A percentile compares a stretch with the other conserved stretches of the same genome.
Conservation (phyloP, 2,888 invertebrate species). For the Lucinisca nassula region DNA sequence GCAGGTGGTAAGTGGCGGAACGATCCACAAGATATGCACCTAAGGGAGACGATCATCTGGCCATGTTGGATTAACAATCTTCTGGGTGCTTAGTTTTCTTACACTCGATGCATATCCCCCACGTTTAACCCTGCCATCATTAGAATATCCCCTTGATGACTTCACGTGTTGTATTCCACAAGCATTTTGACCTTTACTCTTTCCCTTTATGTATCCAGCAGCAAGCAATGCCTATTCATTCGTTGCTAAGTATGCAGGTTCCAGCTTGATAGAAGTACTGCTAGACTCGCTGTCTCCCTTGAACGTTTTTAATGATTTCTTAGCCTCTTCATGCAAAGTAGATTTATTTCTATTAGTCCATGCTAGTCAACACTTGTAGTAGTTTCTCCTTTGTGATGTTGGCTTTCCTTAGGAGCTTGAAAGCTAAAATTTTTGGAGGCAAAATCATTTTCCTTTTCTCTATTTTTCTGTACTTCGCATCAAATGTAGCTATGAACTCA, state of each 20-base stretch:
- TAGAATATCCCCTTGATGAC: neutral
- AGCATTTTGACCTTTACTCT: constrained; percentile 36
- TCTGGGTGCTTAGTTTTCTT: too few relatives aligned
- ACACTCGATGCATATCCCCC: neutral
- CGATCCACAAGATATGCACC: constrained; percentile 26
- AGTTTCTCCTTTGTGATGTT: constrained; percentile 59
- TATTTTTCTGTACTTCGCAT: constrained; percentile 60
- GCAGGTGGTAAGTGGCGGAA: constrained; percentile 24
- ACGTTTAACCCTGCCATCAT: neutral
- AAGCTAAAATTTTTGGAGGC: constrained; percentile 67
- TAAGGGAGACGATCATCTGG: constrained; percentile 10
- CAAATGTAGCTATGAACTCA: constrained; percentile 56
- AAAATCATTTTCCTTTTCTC: constrained; percentile 67
- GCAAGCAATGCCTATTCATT: constrained; percentile 53
- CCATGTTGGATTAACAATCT: constrained; percentile 19
- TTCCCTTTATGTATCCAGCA: constrained; percentile 4
- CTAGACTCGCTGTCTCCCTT: constrained; percentile 31
- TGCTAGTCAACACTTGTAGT: constrained; percentile 62
- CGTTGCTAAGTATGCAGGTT: neutral
- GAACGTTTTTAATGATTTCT: constrained; percentile 51
- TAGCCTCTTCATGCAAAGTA: constrained; percentile 67
- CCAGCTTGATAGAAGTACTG: constrained; percentile 3
- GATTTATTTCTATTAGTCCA: constrained; percentile 51
- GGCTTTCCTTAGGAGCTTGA: constrained; percentile 59
- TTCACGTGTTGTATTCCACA: neutral